Evolutionary conservation across 2,888 invertebrate genomes (phyloP), one percentile per base, ranked within the genome.

Genomic region (Patella ulyssiponensis): DNA sequence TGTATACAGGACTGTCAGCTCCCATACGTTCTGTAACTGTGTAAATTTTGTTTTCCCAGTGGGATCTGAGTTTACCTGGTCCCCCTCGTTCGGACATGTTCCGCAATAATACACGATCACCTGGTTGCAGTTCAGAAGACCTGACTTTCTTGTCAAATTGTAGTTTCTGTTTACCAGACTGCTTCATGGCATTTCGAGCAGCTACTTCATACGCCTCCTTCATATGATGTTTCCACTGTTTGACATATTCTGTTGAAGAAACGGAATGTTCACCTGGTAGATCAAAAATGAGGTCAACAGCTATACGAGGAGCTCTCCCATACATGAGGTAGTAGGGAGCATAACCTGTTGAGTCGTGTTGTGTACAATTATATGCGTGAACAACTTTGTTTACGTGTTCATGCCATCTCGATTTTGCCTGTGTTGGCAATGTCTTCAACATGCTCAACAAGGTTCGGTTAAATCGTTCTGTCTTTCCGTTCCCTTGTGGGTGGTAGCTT

Each of bases 1-100:
- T n/a, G n/a, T n/a, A n/a, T n/a, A n/a, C n/a, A n/a, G n/a, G n/a
- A n/a, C n/a, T n/a, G n/a, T n/a, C n/a, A n/a, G n/a, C n/a, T n/a
- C n/a, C n/a, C n/a, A n/a, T n/a, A n/a, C n/a, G n/a, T n/a, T n/a
- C n/a, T n/a, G n/a, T n/a, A n/a, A n/a, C n/a, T n/a, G n/a, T n/a
- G n/a, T n/a, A n/a, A n/a, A n/a, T n/a, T n/a, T n/a, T n/a, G n/a
- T n/a, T n/a, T n/a, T n/a, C n/a, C n/a, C n/a, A n/a, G n/a, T n/a
- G n/a, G n/a, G n/a, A n/a, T n/a, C n/a, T n/a, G n/a, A n/a, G n/a
- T n/a, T n/a, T n/a, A n/a, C n/a, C n/a, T n/a, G n/a, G n/a, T n/a
- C 71, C 79, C n/a, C 71, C 76, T 44, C 76, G n/a, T 58, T 79
- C 73, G 20, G 51, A 53, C 54, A 79, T n/a, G 51, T 76, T 79